Evolutionary conservation across 1,140 invertebrate species (phyloP).

Genomic region (Oedothorax gibbosus): DNA sequence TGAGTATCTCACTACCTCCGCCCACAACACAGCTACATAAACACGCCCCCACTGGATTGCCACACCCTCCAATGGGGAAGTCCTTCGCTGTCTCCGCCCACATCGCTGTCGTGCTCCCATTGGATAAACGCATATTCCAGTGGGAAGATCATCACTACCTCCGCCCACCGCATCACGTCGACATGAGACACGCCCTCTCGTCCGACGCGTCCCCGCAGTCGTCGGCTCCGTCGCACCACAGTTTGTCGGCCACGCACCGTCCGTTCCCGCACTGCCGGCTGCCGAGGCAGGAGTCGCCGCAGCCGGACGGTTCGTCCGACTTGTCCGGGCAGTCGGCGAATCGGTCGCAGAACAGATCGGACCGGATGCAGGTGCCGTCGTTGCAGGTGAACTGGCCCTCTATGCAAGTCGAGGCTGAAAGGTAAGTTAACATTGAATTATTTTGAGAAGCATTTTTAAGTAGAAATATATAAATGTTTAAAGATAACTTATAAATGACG

Average conservation of each 20-base stretch:
- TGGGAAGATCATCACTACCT: too few species aligned
- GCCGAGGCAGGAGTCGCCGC: constrained; percentile 73
- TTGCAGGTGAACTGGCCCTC: constrained; percentile 74
- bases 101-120: too few species aligned
- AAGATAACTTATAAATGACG: too few species aligned
- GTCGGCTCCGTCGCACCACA: constrained; percentile 81
- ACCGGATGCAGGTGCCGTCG: constrained; percentile 77
- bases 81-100: too few species aligned
- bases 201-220: constrained; percentile 85
- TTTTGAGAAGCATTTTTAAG: too few species aligned
- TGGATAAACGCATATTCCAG: too few species aligned
- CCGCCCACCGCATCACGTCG: background rate
- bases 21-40: too few species aligned
- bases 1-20: too few species aligned
- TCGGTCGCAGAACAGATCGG: constrained; percentile 77
- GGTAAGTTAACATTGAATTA: too few species aligned
- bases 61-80: too few species aligned
- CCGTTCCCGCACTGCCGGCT: constrained; percentile 78
- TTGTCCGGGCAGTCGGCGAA: constrained; percentile 78
- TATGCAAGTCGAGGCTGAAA: constrained; percentile 66
- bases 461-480: too few species aligned
- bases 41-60: too few species aligned
- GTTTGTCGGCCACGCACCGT: constrained; percentile 74
- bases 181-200: constrained; percentile 74
- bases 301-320: constrained; percentile 75